Base-by-base conservation (phyloP, 2,888 invertebrate species). In the Hoplodrina ambigua region DNA sequence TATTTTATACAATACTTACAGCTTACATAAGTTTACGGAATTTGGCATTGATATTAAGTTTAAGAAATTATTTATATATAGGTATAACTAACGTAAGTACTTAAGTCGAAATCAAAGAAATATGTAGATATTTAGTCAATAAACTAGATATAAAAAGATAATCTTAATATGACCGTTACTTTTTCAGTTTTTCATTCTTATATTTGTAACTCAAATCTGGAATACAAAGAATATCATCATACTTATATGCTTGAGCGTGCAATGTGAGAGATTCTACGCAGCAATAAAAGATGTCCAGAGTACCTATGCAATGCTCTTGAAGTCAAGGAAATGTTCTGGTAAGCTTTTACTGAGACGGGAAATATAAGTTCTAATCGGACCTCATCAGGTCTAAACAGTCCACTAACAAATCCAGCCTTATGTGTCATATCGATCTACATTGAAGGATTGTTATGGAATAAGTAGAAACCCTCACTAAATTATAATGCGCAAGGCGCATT, bases 251-350 rank as follows among this genome's bases (percentile, higher is more conserved):
- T 11, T 72, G n/a, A 46, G 64, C 8, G 41, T 64, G 17, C 15
- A 64, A 19, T 72, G 54, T 64, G 72, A 72, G 50, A 72, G 44
- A 50, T 59, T 64, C 7, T 72, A 72, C 15, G 33, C 58, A 50
- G 44, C 64, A 11, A 64, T 72, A 50, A 59, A 50, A 55, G 72
- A 72, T 52, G 37, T 72, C 13, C 58, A 72, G 3, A 59, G 44
- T 19, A 55, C 37, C 11, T 72, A 72, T 25, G 20, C 33, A 13
- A n/a, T 64, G 15, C 15, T 50, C 0, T 6, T 55, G 44, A 59
- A 33, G 10, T 59, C 49, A 17, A 54, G 17, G 2, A 30, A 19
- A 11, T 54, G 30, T 59, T 54, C 70, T 4, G 54, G 70, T 69
- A 33, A 54, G 15, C 11, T 41, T 25, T 25, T 25, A 25, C 25